These are phyloP conservation scores for Temnothorax nylanderi DNA, from an alignment of 1,140 invertebrate genomes.

Conservation along the genomic window DNA sequence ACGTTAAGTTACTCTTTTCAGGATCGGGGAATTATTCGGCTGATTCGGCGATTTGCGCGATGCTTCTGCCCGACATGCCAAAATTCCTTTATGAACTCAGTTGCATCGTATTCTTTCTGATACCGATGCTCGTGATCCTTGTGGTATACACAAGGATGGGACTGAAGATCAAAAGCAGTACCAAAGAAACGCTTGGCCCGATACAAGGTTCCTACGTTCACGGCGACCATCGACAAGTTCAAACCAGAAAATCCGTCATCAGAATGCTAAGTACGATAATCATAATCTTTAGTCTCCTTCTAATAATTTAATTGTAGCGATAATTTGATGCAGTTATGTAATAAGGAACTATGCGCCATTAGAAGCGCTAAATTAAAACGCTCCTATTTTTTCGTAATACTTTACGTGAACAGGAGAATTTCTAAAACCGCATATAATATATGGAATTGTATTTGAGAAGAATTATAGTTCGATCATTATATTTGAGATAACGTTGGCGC, in stretches of 20 bases:
- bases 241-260: slow-evolving; percentile 91
- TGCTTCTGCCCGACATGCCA: slow-evolving; percentile 87
- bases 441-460: no score
- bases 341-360: no score
- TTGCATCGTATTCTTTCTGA: slow-evolving; percentile 92
- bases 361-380: no score
- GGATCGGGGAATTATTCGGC: slow-evolving; percentile 74
- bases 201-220: slow-evolving; percentile 88
- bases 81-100: slow-evolving; percentile 92
- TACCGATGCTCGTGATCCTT: slow-evolving; percentile 92
- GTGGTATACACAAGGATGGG: slow-evolving; percentile 92
- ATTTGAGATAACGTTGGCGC: no score
- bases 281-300: background rate
- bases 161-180: slow-evolving; percentile 87
- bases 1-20: slow-evolving; percentile 38
- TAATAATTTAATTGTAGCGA: background rate
- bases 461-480: no score
- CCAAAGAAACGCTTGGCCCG: slow-evolving; percentile 83
- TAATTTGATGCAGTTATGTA: background rate
- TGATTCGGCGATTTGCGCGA: slow-evolving; percentile 92
- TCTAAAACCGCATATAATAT: no score
- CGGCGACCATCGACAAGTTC: slow-evolving; percentile 88
- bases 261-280: slow-evolving; percentile 86
- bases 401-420: no score
- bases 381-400: no score